Conservation (phyloP, 2,113 vertebrate species). For the Vanacampus margaritifer region DNA sequence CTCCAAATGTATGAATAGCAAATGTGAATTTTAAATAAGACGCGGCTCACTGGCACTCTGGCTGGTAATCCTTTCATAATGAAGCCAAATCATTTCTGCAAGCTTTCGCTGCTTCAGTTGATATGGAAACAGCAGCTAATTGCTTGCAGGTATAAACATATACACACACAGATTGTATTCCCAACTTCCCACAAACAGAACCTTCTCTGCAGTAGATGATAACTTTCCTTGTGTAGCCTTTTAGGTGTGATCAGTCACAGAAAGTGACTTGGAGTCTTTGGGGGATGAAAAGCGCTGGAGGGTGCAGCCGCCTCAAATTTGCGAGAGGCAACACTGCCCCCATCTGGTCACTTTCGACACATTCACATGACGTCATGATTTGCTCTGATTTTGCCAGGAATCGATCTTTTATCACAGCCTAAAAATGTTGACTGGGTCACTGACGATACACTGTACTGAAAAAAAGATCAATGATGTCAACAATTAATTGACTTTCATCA, state of each 20-base stretch:
- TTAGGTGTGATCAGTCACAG: neutral
- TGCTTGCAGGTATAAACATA: constrained; percentile 1
- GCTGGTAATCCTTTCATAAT: constrained; percentile 6
- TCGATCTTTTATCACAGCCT: neutral
- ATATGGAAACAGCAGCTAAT: constrained; percentile 5
- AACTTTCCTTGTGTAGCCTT: neutral
- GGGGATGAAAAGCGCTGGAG: neutral
- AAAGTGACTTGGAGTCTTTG: neutral
- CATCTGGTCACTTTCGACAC: constrained; percentile 54
- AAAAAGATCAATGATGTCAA: no score
- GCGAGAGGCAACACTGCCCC: constrained; percentile 70
- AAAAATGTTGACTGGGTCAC: neutral
- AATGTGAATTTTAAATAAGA: constrained; percentile 6
- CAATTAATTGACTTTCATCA: no score
- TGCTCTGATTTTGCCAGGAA: neutral
- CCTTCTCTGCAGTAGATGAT: neutral
- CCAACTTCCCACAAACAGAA: neutral
- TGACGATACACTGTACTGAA: no score
- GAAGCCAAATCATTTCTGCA: neutral
- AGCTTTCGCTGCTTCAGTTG: constrained; percentile 2
- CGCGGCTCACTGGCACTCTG: neutral
- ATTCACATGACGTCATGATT: constrained; percentile 4
- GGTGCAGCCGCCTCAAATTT: neutral
- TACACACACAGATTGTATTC: neutral
- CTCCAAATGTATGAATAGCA: constrained; percentile 1